phyloP scores from a whole-genome alignment of 2,113 vertebrate species.

The Acrocephalus kingi region DNA sequence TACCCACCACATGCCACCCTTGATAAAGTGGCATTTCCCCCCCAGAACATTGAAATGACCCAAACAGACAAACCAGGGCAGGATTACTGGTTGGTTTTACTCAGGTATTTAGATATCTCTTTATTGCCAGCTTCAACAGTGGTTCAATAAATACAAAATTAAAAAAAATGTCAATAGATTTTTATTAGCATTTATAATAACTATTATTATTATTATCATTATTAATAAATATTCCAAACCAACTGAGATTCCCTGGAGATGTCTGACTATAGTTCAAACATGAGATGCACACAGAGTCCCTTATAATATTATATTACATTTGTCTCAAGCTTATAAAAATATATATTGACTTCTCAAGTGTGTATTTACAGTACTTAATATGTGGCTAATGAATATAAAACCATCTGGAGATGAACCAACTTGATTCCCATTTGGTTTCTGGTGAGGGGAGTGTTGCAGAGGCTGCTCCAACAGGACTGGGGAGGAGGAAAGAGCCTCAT shows the following conservation, averaged over 20 bases:
- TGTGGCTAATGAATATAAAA: constrained; percentile 61
- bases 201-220: neutral
- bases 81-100: neutral
- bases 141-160: constrained; percentile 55
- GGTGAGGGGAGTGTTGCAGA: neutral
- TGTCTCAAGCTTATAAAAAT: constrained; percentile 87
- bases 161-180: constrained; percentile 32
- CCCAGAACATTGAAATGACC: neutral
- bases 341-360: constrained; percentile 88
- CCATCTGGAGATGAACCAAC: constrained; percentile 16
- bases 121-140: constrained; percentile 38
- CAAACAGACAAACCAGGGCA: neutral
- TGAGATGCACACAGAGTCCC: constrained; percentile 78
- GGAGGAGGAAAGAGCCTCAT: neutral
- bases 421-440: neutral
- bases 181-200: constrained; percentile 10
- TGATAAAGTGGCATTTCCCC: neutral
- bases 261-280: constrained; percentile 71
- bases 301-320: constrained; percentile 76
- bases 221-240: constrained; percentile 11
- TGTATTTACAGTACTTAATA: constrained; percentile 90
- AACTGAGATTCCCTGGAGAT: constrained; percentile 30
- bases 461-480: neutral
- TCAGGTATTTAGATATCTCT: neutral
- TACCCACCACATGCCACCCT: neutral